Evolutionary conservation across 2,888 invertebrate genomes (phyloP).

Genomic region (Nomada fabriciana): DNA sequence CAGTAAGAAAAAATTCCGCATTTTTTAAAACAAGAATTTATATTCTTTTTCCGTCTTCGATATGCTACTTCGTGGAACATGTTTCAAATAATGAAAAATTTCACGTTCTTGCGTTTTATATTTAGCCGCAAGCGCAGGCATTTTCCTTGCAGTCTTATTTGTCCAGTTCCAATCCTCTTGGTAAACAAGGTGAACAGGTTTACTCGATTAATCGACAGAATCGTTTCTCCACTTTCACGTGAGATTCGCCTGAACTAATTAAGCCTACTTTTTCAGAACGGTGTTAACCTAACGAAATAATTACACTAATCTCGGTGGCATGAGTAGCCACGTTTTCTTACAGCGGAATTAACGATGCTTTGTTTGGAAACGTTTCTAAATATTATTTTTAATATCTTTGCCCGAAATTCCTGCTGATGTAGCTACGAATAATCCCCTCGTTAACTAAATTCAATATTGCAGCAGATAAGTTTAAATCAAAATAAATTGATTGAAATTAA

Average conservation of each 20-base stretch:
- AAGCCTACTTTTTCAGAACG: conserved; percentile 25
- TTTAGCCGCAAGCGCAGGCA: neutral
- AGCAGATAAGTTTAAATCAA: too few species aligned
- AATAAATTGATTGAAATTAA: too few species aligned
- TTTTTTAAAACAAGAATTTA: too few species aligned
- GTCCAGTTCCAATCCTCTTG: conserved; percentile 11
- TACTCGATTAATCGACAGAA: conserved; percentile 16
- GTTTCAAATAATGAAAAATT: neutral
- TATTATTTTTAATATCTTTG: too few species aligned
- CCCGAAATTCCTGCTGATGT: too few species aligned
- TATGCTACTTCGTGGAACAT: too few species aligned
- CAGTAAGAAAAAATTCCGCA: too few species aligned
- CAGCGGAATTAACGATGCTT: neutral
- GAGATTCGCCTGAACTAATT: conserved; percentile 23
- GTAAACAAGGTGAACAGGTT: conserved; percentile 45
- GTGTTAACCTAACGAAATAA: conserved; percentile 25
- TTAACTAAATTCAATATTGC: too few species aligned
- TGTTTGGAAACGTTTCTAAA: neutral
- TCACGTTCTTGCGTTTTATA: neutral
- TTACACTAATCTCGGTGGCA: neutral
- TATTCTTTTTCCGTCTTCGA: too few species aligned
- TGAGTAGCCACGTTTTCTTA: neutral
- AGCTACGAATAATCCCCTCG: too few species aligned
- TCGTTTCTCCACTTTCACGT: conserved; percentile 27
- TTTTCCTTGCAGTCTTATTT: conserved; percentile 17